Evolutionary conservation across 2,797 vertebrate species (phyloP).

Genomic region (Sebastes oblongus): DNA sequence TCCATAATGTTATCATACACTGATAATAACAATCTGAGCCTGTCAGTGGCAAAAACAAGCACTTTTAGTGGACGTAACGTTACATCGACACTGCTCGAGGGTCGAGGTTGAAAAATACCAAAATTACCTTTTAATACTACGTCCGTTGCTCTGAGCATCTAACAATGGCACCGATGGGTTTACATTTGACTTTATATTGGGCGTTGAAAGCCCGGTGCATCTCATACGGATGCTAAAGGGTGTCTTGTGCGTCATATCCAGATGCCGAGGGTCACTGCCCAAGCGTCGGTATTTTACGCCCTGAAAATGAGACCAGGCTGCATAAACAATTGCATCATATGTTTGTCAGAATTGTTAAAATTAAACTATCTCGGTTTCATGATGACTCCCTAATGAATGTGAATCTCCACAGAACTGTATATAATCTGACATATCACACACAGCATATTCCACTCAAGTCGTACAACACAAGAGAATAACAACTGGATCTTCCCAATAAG

Average conservation of each 20-base stretch:
- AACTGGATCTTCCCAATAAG: constrained; percentile 47
- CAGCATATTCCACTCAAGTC: constrained; percentile 7
- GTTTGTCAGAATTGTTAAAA: background rate
- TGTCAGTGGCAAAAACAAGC: no score
- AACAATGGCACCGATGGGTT: background rate
- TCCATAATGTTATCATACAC: no score
- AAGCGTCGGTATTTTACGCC: background rate
- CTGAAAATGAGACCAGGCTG: background rate
- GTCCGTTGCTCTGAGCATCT: background rate
- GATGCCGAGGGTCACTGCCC: background rate
- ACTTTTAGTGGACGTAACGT: no score
- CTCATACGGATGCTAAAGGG: background rate
- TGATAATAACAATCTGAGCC: no score
- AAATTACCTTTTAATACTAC: background rate
- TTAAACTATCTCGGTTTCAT: background rate
- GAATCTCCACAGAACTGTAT: background rate
- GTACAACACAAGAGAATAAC: constrained; percentile 35
- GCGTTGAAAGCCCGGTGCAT: background rate
- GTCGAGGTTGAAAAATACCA: no score
- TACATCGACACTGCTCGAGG: no score
- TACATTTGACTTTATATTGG: background rate
- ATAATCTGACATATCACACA: background rate
- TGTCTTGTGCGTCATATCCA: background rate
- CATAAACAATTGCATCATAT: background rate
- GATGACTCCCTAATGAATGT: background rate